Evolutionary conservation across 2,113 vertebrate species (phyloP).

Genomic region (Neogale vison): DNA sequence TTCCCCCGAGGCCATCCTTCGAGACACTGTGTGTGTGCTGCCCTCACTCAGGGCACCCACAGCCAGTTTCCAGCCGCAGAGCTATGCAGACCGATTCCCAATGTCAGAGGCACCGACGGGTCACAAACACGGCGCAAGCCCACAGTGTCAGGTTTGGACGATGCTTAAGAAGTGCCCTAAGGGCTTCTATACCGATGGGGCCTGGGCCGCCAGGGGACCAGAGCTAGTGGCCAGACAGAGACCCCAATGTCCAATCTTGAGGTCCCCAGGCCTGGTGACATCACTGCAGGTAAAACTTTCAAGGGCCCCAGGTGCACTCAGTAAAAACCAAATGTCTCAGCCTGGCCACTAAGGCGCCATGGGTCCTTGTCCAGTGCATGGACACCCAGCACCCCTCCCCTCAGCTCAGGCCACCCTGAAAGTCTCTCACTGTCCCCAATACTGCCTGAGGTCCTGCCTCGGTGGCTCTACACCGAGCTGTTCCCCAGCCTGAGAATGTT

Average conservation of each 20-base stretch:
- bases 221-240: not conserved
- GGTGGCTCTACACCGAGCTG: not conserved
- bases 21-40: accelerated
- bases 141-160: not conserved
- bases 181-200: accelerated
- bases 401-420: no score
- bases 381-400: not conserved
- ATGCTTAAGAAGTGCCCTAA: not conserved
- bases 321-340: not conserved
- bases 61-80: accelerated
- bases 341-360: accelerated
- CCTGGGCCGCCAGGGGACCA: not conserved
- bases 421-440: not conserved
- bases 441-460: not conserved
- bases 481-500: not conserved
- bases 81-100: accelerated
- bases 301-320: not conserved
- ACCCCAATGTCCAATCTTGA: not conserved
- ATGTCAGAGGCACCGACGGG: accelerated
- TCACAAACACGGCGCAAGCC: accelerated
- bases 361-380: not conserved
- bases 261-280: not conserved
- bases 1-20: accelerated
- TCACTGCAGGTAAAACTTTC: not conserved
- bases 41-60: accelerated